Evolutionary conservation across 2,888 invertebrate genomes (phyloP), one percentile per base, ranked within the genome.

Genomic region (Coelopa pilipes): DNA sequence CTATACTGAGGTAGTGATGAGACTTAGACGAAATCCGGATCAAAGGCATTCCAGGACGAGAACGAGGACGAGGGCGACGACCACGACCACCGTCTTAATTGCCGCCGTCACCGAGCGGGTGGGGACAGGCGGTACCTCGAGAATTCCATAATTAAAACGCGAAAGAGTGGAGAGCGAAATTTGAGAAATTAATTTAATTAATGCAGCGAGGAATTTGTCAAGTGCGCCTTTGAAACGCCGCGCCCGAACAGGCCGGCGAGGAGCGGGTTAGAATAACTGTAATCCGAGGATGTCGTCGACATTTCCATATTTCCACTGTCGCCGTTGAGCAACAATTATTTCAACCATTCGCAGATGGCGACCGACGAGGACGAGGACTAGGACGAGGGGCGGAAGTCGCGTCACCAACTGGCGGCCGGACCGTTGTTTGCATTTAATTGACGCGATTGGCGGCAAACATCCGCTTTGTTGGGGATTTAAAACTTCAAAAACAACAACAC

Each of bases 81-180:
- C 34, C 34, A 34, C 34, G 34, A 34, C 34, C 34, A 34, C 75
- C 77, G 78, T 75, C 60, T 63, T 70, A 76, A 75, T 76, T 76
- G 75, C 75, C 65, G 65, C n/a, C n/a, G 34, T 34, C 2, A 34
- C n/a, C 49, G 70, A 63, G 77, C 76, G 78, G 77, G 76, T 77
- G 57, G 59, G 53, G 13, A 13, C 15, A 69, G 80, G 82, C 2
- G 34, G 34, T 78, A 83, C 83, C 78, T 79, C 66, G 78, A 82
- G 75, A 81, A 83, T 83, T 80, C 81, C 77, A 78, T 84, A 82
- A 84, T 83, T 82, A 84, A 83, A 83, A 82, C 79, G 80, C 81
- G 81, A 80, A 82, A 81, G 84, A 84, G 82, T 81, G 80, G 74
- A 75, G 72, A 65, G 80, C 79, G 71, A 71, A 74, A 78, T 77